A percentile compares a stretch with the other conserved stretches of the same genome.
Conservation (phyloP, 2,797 vertebrate species). For the Galaxias olidus region DNA sequence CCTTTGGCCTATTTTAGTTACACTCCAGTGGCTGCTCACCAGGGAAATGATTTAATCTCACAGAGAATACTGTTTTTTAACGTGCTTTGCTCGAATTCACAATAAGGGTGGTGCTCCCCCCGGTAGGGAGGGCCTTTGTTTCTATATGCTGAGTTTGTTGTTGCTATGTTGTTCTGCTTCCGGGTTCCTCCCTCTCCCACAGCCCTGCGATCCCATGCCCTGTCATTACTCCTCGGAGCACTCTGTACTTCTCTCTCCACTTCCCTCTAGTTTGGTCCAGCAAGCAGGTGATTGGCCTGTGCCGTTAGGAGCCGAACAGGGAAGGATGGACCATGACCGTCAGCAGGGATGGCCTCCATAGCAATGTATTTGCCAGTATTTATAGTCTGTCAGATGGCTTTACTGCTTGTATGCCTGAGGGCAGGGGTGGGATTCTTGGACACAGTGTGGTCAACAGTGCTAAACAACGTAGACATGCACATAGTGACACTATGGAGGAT, state of each 20-base stretch:
- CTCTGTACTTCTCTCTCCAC: constrained; percentile 48
- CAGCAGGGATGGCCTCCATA: constrained; percentile 26
- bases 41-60: constrained; percentile 30
- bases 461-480: too few species aligned
- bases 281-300: constrained; percentile 14
- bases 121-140: constrained; percentile 56
- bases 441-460: background rate
- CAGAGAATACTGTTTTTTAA: constrained; percentile 41
- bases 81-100: constrained; percentile 32
- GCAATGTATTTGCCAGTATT: constrained; percentile 51
- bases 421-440: constrained; percentile 43
- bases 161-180: background rate
- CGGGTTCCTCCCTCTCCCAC: constrained; percentile 42
- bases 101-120: constrained; percentile 32
- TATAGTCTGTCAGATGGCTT: constrained; percentile 47
- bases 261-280: constrained; percentile 40
- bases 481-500: too few species aligned
- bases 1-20: background rate
- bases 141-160: constrained; percentile 9
- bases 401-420: constrained; percentile 50
- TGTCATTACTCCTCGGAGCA: constrained; percentile 62
- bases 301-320: constrained; percentile 31
- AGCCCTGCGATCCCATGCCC: constrained; percentile 37
- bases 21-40: constrained; percentile 41
- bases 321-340: constrained; percentile 21